phyloP scores from a whole-genome alignment of 2,113 vertebrate species.

The Zapus hudsonius region DNA sequence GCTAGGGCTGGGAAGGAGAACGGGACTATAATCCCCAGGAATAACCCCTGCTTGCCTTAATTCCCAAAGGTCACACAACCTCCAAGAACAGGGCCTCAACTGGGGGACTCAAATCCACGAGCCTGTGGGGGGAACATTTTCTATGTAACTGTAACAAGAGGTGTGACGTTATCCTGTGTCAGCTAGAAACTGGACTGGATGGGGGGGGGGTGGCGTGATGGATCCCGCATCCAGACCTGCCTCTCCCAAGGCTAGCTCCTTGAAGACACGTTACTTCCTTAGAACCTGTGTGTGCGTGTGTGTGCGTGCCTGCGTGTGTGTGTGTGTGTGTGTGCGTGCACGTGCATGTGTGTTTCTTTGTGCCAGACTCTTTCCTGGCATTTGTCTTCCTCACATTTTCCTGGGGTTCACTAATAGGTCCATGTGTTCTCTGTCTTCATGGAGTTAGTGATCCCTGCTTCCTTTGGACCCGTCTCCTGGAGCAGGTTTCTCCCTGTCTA shows the following conservation, averaged over 20 bases:
- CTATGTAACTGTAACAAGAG: not conserved
- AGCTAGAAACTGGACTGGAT: not conserved
- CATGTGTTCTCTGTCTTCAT: slow-evolving; percentile 17
- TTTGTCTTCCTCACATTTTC: slow-evolving; percentile 8
- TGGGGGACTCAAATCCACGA: not conserved
- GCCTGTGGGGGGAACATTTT: not conserved
- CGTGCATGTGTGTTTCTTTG: not conserved
- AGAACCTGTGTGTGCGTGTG: not conserved
- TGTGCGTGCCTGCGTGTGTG: not conserved
- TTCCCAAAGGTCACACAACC: not conserved
- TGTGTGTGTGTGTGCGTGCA: not conserved
- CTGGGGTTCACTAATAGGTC: not conserved
- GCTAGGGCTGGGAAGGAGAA: not conserved
- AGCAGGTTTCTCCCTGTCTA: not conserved
- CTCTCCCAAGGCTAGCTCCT: not conserved
- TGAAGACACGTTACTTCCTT: not conserved
- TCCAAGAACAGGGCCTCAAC: not conserved
- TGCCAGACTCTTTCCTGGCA: not conserved
- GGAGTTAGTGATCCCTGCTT: not conserved
- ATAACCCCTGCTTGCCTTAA: not conserved
- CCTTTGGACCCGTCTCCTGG: slow-evolving; percentile 2
- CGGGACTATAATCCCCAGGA: not conserved
- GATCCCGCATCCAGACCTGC: too few relatives aligned
- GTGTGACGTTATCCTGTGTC: not conserved
- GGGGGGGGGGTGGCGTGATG: not conserved